These are phyloP conservation scores for Etheostoma spectabile DNA, from an alignment of 2,113 vertebrate species.

Conservation along the genomic window DNA sequence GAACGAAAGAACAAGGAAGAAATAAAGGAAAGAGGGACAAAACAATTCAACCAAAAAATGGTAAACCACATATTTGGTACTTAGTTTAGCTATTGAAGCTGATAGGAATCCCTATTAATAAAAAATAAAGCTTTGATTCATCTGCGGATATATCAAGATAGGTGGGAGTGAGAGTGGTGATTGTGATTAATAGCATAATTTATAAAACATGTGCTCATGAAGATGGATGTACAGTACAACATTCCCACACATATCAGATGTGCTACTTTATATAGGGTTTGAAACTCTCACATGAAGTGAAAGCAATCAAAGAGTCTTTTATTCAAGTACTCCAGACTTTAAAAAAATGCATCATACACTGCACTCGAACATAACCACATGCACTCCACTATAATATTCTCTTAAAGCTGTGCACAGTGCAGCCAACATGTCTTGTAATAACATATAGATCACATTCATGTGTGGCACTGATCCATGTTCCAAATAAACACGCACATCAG, in stretches of 20 bases:
- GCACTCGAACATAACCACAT: slow-evolving; percentile 15
- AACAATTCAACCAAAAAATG: neutral
- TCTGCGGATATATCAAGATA: neutral
- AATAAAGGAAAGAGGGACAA: neutral
- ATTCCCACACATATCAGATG: neutral
- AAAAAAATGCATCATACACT: slow-evolving; percentile 2
- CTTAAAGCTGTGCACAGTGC: slow-evolving; percentile 16
- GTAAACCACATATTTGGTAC: neutral
- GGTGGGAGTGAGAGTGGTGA: neutral
- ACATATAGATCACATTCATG: slow-evolving; percentile 8
- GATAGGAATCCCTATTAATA: neutral
- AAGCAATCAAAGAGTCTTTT: neutral
- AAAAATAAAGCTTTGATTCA: neutral
- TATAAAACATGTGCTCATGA: neutral
- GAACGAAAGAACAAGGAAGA: neutral
- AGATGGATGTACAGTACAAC: neutral
- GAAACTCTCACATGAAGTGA: neutral
- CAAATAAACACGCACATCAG: neutral
- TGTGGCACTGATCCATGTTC: neutral
- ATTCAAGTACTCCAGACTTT: neutral
- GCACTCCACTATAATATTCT: neutral
- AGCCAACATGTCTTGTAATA: slow-evolving; percentile 11
- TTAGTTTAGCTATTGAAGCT: neutral
- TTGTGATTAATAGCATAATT: neutral
- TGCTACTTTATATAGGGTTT: neutral